phyloP scores from a whole-genome alignment of 2,888 invertebrate species.

The Ophioninae sp. region DNA sequence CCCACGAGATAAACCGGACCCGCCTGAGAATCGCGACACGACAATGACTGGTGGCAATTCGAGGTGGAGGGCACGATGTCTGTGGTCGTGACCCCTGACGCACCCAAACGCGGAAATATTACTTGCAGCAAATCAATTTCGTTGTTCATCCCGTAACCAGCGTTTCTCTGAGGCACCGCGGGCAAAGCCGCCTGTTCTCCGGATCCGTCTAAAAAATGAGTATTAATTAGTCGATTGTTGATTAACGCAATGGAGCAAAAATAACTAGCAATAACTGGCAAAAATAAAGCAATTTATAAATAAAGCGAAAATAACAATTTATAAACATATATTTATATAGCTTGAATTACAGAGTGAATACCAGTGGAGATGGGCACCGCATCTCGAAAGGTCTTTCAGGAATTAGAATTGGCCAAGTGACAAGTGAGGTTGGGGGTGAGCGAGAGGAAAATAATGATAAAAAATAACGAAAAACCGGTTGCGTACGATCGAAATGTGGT shows the following conservation, averaged over 20 bases:
- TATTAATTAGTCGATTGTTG: background rate
- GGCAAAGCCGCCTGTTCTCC: constrained; percentile 76
- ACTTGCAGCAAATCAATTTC: constrained; percentile 78
- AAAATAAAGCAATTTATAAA: too few species aligned
- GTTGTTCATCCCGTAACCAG: constrained; percentile 79
- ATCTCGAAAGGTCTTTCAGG: too few species aligned
- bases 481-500: constrained; percentile 70
- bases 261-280: too few species aligned
- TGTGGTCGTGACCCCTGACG: constrained; percentile 63
- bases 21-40: constrained; percentile 75
- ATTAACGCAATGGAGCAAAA: too few species aligned
- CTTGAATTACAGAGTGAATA: too few species aligned
- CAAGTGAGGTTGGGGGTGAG: background rate
- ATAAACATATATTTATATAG: too few species aligned
- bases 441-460: background rate
- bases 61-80: constrained; percentile 77
- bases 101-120: constrained; percentile 68
- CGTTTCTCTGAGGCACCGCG: constrained; percentile 76
- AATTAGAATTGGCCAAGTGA: too few species aligned
- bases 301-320: too few species aligned
- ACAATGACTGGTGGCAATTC: constrained; percentile 73
- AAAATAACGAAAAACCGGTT: constrained; percentile 17
- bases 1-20: constrained; percentile 76
- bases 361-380: too few species aligned
- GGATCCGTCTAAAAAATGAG: constrained; percentile 40